Conservation (phyloP, 53 echinoderm and acorn worm species). For the Henricia sp. region DNA sequence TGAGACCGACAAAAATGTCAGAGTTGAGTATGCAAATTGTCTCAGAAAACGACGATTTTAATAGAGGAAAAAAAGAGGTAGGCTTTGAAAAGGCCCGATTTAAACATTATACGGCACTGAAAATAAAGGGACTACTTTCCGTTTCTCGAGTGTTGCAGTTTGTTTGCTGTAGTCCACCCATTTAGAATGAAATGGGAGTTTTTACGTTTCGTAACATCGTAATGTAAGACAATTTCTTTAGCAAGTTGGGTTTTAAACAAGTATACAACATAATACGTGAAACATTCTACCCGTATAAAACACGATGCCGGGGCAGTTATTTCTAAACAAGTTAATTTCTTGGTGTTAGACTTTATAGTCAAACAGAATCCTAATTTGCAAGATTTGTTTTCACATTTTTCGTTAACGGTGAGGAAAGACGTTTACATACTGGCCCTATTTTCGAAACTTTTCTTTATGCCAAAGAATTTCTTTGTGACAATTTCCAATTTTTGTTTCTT, state of each 20-base stretch:
- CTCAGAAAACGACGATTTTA: too few species aligned
- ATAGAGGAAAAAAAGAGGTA: slow-evolving; percentile 23
- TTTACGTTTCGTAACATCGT: slow-evolving; percentile 45
- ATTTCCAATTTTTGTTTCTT: not conserved
- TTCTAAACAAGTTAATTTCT: slow-evolving; percentile 28
- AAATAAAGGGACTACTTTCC: slow-evolving; percentile 43
- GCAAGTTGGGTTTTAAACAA: slow-evolving; percentile 41
- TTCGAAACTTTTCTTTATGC: too few species aligned
- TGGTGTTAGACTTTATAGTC: too few species aligned
- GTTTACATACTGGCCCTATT: too few species aligned
- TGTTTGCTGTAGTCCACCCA: slow-evolving; percentile 58
- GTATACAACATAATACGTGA: not conserved
- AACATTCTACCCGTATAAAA: slow-evolving; percentile 18
- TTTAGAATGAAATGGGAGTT: slow-evolving; percentile 50
- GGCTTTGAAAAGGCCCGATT: slow-evolving; percentile 25
- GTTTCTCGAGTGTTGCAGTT: slow-evolving; percentile 1
- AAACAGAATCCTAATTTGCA: too few species aligned
- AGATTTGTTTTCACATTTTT: too few species aligned
- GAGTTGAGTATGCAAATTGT: too few species aligned
- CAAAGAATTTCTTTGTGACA: not conserved
- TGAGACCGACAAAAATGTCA: too few species aligned
- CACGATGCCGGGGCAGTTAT: slow-evolving; percentile 8
- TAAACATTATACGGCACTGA: slow-evolving; percentile 56
- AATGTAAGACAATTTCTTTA: slow-evolving; percentile 29
- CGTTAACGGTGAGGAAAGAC: too few species aligned